These are phyloP conservation scores for Falcunculus frontatus DNA, from an alignment of 2,113 vertebrate species.

Conservation along the genomic window DNA sequence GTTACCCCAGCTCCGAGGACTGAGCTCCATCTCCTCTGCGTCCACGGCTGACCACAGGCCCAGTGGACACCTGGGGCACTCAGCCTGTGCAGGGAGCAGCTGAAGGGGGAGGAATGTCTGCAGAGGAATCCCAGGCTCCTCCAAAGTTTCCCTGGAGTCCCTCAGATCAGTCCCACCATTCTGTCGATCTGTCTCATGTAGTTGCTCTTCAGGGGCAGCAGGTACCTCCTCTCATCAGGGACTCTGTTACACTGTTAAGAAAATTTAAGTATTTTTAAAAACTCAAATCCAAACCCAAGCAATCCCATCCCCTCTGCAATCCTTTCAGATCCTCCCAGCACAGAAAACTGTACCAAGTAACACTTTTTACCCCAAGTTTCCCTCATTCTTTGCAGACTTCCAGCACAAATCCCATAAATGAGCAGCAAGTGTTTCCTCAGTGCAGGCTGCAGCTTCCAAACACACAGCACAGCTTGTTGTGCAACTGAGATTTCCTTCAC, in stretches of 20 bases:
- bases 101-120: background rate
- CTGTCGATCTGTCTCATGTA: slow-evolving; percentile 98
- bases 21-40: background rate
- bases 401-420: background rate
- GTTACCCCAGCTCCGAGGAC: background rate
- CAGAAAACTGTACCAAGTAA: rapidly evolving
- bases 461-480: background rate
- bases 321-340: background rate
- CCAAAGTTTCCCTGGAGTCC: background rate
- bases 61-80: background rate
- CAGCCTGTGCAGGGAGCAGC: background rate
- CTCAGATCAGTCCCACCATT: slow-evolving; percentile 93
- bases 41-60: background rate
- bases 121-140: background rate
- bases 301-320: background rate
- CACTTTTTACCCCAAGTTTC: background rate
- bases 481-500: background rate
- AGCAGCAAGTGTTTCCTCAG: background rate
- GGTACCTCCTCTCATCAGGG: slow-evolving; percentile 87
- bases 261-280: background rate
- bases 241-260: slow-evolving; percentile 85
- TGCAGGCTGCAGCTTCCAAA: background rate
- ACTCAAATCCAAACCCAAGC: background rate
- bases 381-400: background rate
- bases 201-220: slow-evolving; percentile 90